Base-by-base conservation (phyloP, 1,140 invertebrate genomes). In the Euschistus heros region DNA sequence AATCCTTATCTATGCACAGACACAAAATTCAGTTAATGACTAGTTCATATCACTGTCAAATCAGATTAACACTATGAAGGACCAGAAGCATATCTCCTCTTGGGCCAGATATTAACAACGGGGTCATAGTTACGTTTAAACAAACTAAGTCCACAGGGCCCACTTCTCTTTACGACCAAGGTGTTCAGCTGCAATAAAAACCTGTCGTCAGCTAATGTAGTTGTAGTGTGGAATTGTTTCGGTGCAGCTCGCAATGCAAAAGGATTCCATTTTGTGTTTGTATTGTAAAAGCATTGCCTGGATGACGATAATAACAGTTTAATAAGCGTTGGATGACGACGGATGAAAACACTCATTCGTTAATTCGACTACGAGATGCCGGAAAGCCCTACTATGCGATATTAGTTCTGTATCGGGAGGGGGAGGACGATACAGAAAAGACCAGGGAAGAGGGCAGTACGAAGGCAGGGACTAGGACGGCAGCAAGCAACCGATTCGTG, bases 131-230 rank as follows among this genome's bases (percentile, higher is more conserved):
- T 27, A 60, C 8, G 55, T 47, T 20, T 63, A 50, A 61, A 27
- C 33, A 37, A 37, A 37, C 33, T 37, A 50, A 50, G 47, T 50
- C 47, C 47, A 50, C 47, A 68, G 66, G 64, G 64, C 61, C 67
- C 69, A 71, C 68, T 68, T 70, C 71, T 71, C 67, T 71, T 69
- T 68, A 68, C 68, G 47, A 69, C 70, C 44, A 65, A 50, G 20
- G 68, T 68, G 27, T 62, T 68, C 37, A 67, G 65, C 69, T 71
- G 73, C 71, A 73, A 71, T 69, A 71, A 66, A 64, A 71, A 73
- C 71, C 72, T 73, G 71, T 75, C 72, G 74, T 78, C 75, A 77
- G 75, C 74, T 77, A 69, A 73, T 72, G 65, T 68, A 73, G 73
- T 67, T 62, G 63, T 67, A 52, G 50, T 66, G 65, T 63, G 61